phyloP scores from a whole-genome alignment of 2,888 invertebrate genomes.

The Cosmia trapezina region DNA sequence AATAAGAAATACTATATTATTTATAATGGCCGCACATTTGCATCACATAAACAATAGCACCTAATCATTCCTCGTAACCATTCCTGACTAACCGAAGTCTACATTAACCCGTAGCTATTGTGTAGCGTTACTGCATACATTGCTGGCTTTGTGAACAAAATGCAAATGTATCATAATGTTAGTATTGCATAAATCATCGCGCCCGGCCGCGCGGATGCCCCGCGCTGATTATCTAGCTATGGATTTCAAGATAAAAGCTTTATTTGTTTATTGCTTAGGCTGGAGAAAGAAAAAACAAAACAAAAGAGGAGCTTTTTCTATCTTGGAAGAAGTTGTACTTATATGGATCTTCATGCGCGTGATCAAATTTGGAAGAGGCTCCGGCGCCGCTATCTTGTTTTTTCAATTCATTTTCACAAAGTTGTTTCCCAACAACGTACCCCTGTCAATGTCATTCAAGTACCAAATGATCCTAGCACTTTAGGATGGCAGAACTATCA shows the following conservation, averaged over 20 bases:
- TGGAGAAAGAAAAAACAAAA: slow-evolving; percentile 12
- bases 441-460: too few species aligned
- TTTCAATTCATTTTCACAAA: not conserved
- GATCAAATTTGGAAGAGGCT: not conserved
- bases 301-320: not conserved
- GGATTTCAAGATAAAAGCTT: slow-evolving; percentile 77
- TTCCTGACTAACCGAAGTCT: slow-evolving; percentile 67
- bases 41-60: slow-evolving; percentile 68
- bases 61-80: slow-evolving; percentile 67
- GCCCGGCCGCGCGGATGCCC: slow-evolving; percentile 75
- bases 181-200: slow-evolving; percentile 78
- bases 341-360: not conserved
- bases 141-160: slow-evolving; percentile 77
- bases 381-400: not conserved
- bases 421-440: not conserved
- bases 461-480: too few species aligned
- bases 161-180: slow-evolving; percentile 82
- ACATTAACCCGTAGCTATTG: slow-evolving; percentile 68
- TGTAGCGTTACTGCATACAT: slow-evolving; percentile 67
- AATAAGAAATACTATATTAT: slow-evolving; percentile 64
- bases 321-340: not conserved
- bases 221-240: slow-evolving; percentile 79
- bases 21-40: slow-evolving; percentile 66
- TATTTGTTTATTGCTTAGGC: slow-evolving; percentile 67
- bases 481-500: not conserved